These are phyloP conservation scores for Peromyscus attwateri DNA, from an alignment of 2,797 vertebrate genomes.

Conservation along the genomic window DNA sequence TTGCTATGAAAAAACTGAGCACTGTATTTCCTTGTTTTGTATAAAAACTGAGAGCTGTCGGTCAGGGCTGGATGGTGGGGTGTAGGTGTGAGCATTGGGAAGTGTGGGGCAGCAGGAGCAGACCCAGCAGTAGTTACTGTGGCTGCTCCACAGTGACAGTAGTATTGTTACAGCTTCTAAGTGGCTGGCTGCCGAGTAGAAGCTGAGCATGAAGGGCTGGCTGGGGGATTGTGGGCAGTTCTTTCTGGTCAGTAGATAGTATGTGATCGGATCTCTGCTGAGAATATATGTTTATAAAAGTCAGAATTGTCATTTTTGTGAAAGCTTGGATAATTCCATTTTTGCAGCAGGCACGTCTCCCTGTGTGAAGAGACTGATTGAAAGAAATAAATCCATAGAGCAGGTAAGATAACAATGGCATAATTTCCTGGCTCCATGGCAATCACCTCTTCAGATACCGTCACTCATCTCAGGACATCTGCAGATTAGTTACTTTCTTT, in stretches of 20 bases:
- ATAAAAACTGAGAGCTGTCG: background rate
- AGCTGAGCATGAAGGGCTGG: background rate
- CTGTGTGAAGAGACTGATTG: background rate
- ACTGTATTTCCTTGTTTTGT: background rate
- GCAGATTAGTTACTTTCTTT: background rate
- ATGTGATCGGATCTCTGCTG: background rate
- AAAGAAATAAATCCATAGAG: background rate
- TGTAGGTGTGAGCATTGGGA: background rate
- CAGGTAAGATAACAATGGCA: background rate
- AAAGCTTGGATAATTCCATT: background rate
- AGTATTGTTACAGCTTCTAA: background rate
- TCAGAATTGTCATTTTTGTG: background rate
- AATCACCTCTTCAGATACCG: background rate
- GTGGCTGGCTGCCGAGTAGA: too few relatives aligned
- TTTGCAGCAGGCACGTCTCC: background rate
- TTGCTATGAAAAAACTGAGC: background rate
- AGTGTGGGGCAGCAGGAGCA: background rate
- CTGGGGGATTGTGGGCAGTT: rapidly evolving
- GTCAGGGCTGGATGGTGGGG: background rate
- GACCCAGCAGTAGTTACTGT: background rate
- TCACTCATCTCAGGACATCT: background rate
- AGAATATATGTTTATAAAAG: background rate
- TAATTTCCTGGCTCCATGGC: background rate
- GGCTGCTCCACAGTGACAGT: background rate
- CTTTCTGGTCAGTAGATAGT: background rate